Evolutionary conservation across 2,888 invertebrate species (phyloP).

Genomic region (Horisme vitalbata): DNA sequence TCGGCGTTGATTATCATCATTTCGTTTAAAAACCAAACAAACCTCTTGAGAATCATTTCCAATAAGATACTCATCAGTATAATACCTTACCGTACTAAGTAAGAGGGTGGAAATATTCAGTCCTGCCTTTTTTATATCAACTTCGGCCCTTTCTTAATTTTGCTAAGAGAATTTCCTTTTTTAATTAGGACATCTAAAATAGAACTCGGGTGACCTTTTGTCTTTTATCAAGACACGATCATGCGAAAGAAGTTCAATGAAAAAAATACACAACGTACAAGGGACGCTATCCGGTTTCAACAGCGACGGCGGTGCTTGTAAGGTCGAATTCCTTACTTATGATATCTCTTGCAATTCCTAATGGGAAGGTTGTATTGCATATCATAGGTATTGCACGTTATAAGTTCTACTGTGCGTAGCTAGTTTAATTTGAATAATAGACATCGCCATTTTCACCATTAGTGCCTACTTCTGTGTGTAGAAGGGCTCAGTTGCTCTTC

Average conservation of each 20-base stretch:
- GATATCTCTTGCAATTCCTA: conserved; percentile 25
- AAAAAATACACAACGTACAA: conserved; percentile 21
- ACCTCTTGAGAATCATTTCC: too few relatives aligned
- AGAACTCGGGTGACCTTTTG: conserved; percentile 6
- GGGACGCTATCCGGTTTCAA: conserved; percentile 31
- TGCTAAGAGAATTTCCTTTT: conserved; percentile 6
- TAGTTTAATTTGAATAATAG: too few relatives aligned
- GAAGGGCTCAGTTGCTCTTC: too few relatives aligned
- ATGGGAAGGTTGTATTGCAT: conserved; percentile 29
- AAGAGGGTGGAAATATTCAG: conserved; percentile 3
- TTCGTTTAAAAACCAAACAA: too few relatives aligned
- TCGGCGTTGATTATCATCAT: too few relatives aligned
- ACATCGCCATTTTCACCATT: too few relatives aligned
- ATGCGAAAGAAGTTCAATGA: conserved; percentile 5
- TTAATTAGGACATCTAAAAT: conserved; percentile 14
- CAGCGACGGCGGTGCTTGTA: conserved; percentile 25
- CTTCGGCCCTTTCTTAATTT: not conserved
- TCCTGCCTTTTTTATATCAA: not conserved
- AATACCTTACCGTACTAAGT: not conserved
- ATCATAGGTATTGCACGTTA: conserved; percentile 17
- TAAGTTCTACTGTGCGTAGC: too few relatives aligned
- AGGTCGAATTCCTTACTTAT: conserved; percentile 35
- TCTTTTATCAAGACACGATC: conserved; percentile 7
- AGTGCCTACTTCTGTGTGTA: too few relatives aligned
- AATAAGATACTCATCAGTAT: too few relatives aligned